Evolutionary conservation across 2,797 vertebrate genomes (phyloP).

Genomic region (Chloroceryle inda): DNA sequence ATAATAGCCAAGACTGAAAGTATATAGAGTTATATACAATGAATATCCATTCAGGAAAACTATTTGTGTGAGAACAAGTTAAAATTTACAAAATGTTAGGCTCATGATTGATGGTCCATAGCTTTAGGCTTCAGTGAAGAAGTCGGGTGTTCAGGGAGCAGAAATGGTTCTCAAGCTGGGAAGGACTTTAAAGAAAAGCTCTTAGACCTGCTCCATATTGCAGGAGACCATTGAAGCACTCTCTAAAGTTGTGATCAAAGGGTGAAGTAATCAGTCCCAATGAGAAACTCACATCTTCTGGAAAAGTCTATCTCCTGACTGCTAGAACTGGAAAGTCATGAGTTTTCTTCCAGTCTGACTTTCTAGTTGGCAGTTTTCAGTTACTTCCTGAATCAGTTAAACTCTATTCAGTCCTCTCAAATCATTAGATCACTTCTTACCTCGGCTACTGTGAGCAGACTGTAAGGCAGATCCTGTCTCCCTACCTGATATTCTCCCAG

Average conservation of each 20-base stretch:
- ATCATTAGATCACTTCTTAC: not conserved
- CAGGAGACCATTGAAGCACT: not conserved
- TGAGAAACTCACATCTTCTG: not conserved
- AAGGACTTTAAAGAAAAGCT: not conserved
- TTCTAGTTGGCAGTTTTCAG: not conserved
- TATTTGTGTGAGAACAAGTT: not conserved
- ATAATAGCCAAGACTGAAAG: not conserved
- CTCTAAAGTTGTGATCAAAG: not conserved
- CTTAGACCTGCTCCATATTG: not conserved
- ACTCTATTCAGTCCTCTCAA: not conserved
- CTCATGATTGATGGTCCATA: not conserved
- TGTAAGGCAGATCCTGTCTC: not conserved
- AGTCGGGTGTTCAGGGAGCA: accelerated
- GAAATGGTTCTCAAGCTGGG: not conserved
- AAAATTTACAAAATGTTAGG: not conserved
- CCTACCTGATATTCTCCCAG: not conserved
- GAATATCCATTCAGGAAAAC: not conserved
- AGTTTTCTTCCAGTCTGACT: not conserved
- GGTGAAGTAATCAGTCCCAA: not conserved
- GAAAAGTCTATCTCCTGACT: not conserved
- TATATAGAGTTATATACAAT: not conserved
- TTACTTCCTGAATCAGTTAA: not conserved
- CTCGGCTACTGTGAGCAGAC: not conserved
- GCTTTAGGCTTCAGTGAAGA: not conserved
- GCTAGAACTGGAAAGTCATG: not conserved